These are phyloP conservation scores for Aleiodes sp. DNA, from an alignment of 1,140 invertebrate genomes.

Conservation along the genomic window DNA sequence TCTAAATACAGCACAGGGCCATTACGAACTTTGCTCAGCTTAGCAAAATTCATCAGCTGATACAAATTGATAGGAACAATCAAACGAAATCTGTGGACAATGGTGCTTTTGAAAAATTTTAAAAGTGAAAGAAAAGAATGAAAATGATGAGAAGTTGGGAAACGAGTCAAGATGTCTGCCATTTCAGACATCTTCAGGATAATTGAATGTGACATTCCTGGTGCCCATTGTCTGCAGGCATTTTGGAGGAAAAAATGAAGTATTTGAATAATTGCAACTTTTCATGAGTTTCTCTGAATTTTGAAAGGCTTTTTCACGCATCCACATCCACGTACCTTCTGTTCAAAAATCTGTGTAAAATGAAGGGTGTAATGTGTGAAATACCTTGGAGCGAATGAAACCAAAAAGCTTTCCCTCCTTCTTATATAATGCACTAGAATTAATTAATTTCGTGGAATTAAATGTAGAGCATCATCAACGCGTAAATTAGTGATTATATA, in stretches of 20 bases:
- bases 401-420: too few relatives aligned
- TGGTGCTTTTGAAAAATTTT: conserved; percentile 11
- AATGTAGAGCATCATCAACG: too few relatives aligned
- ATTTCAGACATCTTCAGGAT: conserved; percentile 22
- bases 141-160: conserved; percentile 12
- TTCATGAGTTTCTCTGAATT: not conserved
- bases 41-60: not conserved
- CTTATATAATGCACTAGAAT: too few relatives aligned
- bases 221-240: not conserved
- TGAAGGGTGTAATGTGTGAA: too few relatives aligned
- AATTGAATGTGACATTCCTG: conserved; percentile 11
- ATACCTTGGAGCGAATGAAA: too few relatives aligned
- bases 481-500: too few relatives aligned
- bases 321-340: not conserved
- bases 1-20: not conserved
- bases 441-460: too few relatives aligned
- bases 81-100: not conserved
- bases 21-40: not conserved
- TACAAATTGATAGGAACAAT: conserved; percentile 18
- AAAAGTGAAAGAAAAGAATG: not conserved
- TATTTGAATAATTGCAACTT: not conserved
- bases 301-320: not conserved
- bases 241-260: not conserved
- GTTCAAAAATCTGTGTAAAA: not conserved
- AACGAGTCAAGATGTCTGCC: conserved; percentile 20